A percentile compares a stretch with the other conserved stretches of the same genome.
phyloP scores from a whole-genome alignment of 1,140 invertebrate species.

The Andrena cerasifolii region DNA sequence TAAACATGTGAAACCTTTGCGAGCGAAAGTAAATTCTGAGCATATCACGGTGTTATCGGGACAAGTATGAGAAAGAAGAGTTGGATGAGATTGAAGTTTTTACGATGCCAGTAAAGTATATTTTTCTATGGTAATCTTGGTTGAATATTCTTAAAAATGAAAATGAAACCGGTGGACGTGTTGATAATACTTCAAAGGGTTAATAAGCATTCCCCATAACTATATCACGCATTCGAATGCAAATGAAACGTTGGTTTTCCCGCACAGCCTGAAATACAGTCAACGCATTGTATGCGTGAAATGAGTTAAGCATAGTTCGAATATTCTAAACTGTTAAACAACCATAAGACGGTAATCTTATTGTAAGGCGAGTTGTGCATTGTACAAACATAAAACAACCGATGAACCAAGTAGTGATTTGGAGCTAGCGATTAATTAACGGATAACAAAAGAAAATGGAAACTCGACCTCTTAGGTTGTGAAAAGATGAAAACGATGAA shows the following conservation, averaged over 20 bases:
- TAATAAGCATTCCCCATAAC: slow-evolving; percentile 15
- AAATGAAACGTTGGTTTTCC: slow-evolving; percentile 19
- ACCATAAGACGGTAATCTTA: slow-evolving; percentile 31
- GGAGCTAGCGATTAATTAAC: slow-evolving; percentile 27
- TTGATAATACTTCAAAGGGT: slow-evolving; percentile 27
- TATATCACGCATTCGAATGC: slow-evolving; percentile 7
- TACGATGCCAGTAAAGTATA: slow-evolving; percentile 1
- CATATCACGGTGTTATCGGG: neutral
- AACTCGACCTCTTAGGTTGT: slow-evolving; percentile 2
- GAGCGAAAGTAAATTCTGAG: neutral
- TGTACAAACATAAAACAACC: slow-evolving; percentile 35
- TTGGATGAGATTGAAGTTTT: neutral
- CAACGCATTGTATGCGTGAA: slow-evolving; percentile 29
- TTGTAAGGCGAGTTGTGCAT: slow-evolving; percentile 43
- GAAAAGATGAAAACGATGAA: no score
- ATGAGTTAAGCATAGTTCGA: slow-evolving; percentile 35
- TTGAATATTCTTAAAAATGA: slow-evolving; percentile 8
- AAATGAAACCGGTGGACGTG: neutral
- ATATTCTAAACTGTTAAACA: slow-evolving; percentile 34
- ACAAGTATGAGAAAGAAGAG: neutral
- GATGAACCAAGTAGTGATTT: slow-evolving; percentile 48
- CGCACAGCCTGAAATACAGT: slow-evolving; percentile 17
- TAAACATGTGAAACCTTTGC: neutral
- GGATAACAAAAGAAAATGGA: slow-evolving; percentile 2
- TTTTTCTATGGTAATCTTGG: slow-evolving; percentile 14